A percentile compares a stretch with the other conserved stretches of the same genome.
Evolutionary conservation across 2,113 vertebrate genomes (phyloP).

Genomic region (Brachyistius frenatus): DNA sequence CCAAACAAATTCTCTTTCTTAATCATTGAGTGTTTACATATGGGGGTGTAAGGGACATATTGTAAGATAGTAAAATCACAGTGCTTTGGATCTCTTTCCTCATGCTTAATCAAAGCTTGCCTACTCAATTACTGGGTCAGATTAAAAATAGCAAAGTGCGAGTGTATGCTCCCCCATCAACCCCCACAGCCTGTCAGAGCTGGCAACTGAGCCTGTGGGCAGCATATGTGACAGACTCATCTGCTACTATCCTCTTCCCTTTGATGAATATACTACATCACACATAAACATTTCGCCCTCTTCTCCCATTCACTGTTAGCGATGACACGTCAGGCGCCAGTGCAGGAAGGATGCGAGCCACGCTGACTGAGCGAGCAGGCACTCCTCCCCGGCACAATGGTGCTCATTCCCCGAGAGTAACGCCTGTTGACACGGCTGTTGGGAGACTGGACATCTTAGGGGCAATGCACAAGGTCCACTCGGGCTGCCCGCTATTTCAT

Average conservation of each 20-base stretch:
- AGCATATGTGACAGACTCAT: conserved; percentile 64
- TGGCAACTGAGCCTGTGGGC: conserved; percentile 66
- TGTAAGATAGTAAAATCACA: conserved; percentile 11
- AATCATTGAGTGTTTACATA: conserved; percentile 24
- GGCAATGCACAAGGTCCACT: conserved; percentile 23
- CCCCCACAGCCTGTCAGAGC: conserved; percentile 55
- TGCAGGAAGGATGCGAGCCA: conserved; percentile 9
- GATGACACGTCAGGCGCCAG: conserved; percentile 38
- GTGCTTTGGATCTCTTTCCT: conserved; percentile 38
- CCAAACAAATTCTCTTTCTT: background rate
- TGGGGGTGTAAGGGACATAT: background rate
- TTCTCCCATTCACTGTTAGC: conserved; percentile 2
- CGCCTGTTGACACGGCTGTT: conserved; percentile 67
- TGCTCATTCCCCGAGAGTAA: conserved; percentile 64
- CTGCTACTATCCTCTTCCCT: conserved; percentile 52
- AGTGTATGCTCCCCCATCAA: conserved; percentile 39
- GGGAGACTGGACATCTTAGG: conserved; percentile 37
- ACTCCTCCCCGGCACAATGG: conserved; percentile 10
- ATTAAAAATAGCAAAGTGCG: conserved; percentile 62
- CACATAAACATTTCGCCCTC: conserved; percentile 46
- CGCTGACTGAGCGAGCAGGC: conserved; percentile 1
- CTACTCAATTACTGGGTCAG: conserved; percentile 60
- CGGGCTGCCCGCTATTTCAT: conserved; percentile 36
- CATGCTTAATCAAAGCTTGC: conserved; percentile 53
- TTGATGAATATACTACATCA: conserved; percentile 55